Evolutionary conservation across 2,888 invertebrate species (phyloP), one percentile per base, ranked within the genome.

Genomic region (Patella depressa): DNA sequence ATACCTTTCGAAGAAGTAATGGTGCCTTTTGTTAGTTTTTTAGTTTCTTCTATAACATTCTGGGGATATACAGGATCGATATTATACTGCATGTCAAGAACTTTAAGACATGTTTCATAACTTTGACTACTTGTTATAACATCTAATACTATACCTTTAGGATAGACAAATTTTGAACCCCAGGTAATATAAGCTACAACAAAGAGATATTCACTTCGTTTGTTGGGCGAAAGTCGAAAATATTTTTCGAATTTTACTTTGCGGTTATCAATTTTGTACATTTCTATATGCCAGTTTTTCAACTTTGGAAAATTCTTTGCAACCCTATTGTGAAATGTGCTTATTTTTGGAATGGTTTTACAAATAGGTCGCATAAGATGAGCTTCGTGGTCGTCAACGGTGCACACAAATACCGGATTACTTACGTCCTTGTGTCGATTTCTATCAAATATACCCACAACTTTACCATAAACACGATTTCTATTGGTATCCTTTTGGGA

Each of bases 271-370:
- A 79, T 75, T 17, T 82, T 79, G 77, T 85, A 85, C 3, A 81
- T 73, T 59, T 86, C 82, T 14, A 85, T 74, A 24, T 82, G 80
- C 69, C 83, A 75, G 70, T 76, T 80, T 12, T 71, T 57, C 24
- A 55, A 17, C n/a, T 75, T 53, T 4, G 74, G 74, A 19, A 59
- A 69, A 12, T 70, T 19, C n/a, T 72, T 72, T 75, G n/a, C 71
- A 12, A 45, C 53, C 17, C 14, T 53, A 53, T 9, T 70, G 65
- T 17, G 75, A 74, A 74, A 24, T 73, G 34, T 34, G 45, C 34
- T 71, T 3, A 87, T 81, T 72, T 87, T 87, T 24, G 87, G 87
- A 12, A 87, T 78, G 5, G 86, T 86, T 79, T 84, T 85, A 71
- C 85, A 86, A 29, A 87, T 74, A 3, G 87, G 87, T 29, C 78